A percentile compares a stretch with the other conserved stretches of the same genome.
These are phyloP conservation scores for Goniozus legneri DNA, from an alignment of 1,140 invertebrate species.

Conservation along the genomic window DNA sequence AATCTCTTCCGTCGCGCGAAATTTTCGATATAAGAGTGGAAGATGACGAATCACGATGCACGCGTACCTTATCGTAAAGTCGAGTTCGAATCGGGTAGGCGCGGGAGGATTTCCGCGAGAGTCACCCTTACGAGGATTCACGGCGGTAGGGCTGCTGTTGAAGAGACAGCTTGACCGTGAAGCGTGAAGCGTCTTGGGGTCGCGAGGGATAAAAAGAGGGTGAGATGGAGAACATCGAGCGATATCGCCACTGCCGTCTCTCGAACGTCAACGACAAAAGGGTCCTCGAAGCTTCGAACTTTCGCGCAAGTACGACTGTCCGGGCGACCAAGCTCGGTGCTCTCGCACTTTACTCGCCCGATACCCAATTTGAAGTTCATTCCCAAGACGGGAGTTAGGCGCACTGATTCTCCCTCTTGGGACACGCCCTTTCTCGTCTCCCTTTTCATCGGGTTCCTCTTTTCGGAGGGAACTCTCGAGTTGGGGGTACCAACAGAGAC, in stretches of 20 bases:
- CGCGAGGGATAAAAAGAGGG: too few relatives aligned
- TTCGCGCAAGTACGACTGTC: slow-evolving; percentile 7
- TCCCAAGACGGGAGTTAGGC: slow-evolving; percentile 7
- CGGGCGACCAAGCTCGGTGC: not conserved
- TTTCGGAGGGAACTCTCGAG: too few relatives aligned
- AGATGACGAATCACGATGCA: too few relatives aligned
- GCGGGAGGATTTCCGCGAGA: too few relatives aligned
- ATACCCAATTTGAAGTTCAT: slow-evolving; percentile 22
- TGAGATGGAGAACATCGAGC: too few relatives aligned
- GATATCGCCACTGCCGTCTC: slow-evolving; percentile 15
- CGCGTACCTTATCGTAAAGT: too few relatives aligned
- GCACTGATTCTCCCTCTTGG: not conserved
- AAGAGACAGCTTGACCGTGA: slow-evolving; percentile 29
- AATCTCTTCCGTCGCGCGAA: too few relatives aligned
- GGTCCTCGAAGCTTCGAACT: slow-evolving; percentile 9
- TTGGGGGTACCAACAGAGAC: too few relatives aligned
- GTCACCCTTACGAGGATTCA: too few relatives aligned
- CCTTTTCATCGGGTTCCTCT: too few relatives aligned
- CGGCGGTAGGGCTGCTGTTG: slow-evolving; percentile 14
- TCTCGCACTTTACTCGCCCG: not conserved
- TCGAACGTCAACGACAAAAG: slow-evolving; percentile 16
- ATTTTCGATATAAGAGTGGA: too few relatives aligned
- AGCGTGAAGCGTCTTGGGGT: slow-evolving; percentile 8
- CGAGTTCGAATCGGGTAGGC: too few relatives aligned
- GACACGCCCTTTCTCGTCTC: not conserved